Evolutionary conservation across 2,888 invertebrate species (phyloP).

Genomic region (Cephus nigrinus): DNA sequence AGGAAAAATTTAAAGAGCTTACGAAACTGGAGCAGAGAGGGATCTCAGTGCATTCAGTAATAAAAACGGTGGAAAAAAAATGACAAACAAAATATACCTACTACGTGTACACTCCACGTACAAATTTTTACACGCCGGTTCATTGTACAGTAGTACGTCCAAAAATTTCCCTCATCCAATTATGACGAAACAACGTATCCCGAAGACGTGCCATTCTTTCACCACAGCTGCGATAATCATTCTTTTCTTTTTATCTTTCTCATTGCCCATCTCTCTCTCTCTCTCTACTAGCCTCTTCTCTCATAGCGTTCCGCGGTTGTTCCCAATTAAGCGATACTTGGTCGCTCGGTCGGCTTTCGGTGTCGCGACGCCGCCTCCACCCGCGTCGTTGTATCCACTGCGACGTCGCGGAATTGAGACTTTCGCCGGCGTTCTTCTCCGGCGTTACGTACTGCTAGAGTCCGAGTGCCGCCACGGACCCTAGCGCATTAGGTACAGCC

Average conservation of each 20-base stretch:
- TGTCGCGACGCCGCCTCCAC: neutral
- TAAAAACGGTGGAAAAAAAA: neutral
- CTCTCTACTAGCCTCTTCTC: neutral
- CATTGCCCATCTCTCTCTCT: neutral
- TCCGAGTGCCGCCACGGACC: neutral
- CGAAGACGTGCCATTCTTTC: neutral
- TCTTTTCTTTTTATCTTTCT: neutral
- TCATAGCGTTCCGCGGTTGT: neutral
- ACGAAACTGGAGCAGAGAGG: neutral
- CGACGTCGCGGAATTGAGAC: neutral
- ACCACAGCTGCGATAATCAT: neutral
- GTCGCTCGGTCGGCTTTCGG: neutral
- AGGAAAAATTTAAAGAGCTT: neutral
- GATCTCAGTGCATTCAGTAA: neutral
- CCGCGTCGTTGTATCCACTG: neutral
- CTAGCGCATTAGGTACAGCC: neutral
- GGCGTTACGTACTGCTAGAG: neutral
- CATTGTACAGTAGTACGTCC: neutral
- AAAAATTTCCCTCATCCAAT: conserved; percentile 7
- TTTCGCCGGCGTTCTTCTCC: neutral
- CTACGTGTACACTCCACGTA: neutral
- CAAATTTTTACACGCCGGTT: neutral
- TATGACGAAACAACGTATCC: conserved; percentile 24
- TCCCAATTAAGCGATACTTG: neutral
- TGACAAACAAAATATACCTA: neutral